Base-by-base conservation (phyloP, 2,113 vertebrate species). In the Vicugna pacos region DNA sequence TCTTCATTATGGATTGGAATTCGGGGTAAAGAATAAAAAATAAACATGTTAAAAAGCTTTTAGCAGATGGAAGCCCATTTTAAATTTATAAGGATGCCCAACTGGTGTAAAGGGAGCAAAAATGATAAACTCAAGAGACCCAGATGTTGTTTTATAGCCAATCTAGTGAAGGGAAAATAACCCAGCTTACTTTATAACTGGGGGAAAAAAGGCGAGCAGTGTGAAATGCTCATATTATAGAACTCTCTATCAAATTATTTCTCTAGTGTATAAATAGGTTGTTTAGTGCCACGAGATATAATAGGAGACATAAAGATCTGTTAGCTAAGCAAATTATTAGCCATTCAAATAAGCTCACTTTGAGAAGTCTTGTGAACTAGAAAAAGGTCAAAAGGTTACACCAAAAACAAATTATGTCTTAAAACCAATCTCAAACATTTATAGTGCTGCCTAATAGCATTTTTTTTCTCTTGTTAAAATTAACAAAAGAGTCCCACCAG, bases 61-160 rank as follows among this genome's bases (percentile, higher is more conserved):
- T 77, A 97, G 82, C 91, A 98, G 86, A 93, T 97, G 96, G 97
- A 95, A 93, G 13, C 30, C 75, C 73, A 67, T 91, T 92, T 62
- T 95, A 87, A 92, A 87, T 98, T 96, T 89, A 32, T 81, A 48
- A 64, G 48, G 92, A 85, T 96, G 28, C 76, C 92, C 85, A 96
- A 76, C 6, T 13, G 67, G 5, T 46, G 0, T 2, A 94, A 93
- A 73, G 77, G 58, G 65, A 95, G 79, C n/a, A 93, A 97, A 98
- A 97, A 95, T 91, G 80, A 98, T 91, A 96, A 98, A 96, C 89
- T 96, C 62, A 77, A 92, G 94, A 88, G 83, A 93, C 93, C 83
- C 94, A 97, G 91, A 93, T 97, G 93, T 96, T 96, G 60, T 96
- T 97, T 97, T 95, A 97, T 35, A 75, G 76, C 64, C 83, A 90